These are phyloP conservation scores for Agrochola litura DNA, from an alignment of 2,888 invertebrate species.

Conservation along the genomic window DNA sequence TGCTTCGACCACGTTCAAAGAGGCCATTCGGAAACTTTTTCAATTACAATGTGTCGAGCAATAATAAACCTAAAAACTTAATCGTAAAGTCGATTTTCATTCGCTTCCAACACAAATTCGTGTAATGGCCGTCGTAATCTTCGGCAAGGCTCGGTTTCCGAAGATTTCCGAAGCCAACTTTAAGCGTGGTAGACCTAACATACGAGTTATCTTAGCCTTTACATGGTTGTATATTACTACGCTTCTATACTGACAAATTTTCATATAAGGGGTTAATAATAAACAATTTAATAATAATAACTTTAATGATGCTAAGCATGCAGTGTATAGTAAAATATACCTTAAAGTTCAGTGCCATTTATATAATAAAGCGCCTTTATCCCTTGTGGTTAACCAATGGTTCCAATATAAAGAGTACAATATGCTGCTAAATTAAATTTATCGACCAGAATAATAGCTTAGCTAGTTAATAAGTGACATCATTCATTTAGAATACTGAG, in stretches of 20 bases:
- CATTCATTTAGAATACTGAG: slow-evolving; percentile 1
- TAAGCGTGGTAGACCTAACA: neutral
- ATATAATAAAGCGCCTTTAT: slow-evolving; percentile 19
- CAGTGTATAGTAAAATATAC: neutral
- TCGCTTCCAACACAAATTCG: neutral
- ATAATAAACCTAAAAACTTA: slow-evolving; percentile 10
- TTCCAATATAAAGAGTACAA: slow-evolving; percentile 40
- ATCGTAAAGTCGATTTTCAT: slow-evolving; percentile 3
- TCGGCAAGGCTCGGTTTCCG: slow-evolving; percentile 4
- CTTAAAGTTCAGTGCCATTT: slow-evolving; percentile 15
- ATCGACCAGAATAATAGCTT: slow-evolving; percentile 8
- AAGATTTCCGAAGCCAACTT: slow-evolving; percentile 15
- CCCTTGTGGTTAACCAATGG: slow-evolving; percentile 4
- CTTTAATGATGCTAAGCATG: neutral
- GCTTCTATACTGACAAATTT: neutral
- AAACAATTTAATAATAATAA: slow-evolving; percentile 12
- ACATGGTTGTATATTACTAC: slow-evolving; percentile 19
- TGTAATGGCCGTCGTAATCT: neutral
- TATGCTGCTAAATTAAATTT: slow-evolving; percentile 6
- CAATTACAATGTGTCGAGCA: slow-evolving; percentile 3
- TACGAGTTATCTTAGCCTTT: neutral
- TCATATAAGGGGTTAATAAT: neutral
- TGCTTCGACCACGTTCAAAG: slow-evolving; percentile 18
- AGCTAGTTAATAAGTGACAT: slow-evolving; percentile 21
- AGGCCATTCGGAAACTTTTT: neutral